phyloP scores from a whole-genome alignment of 2,888 invertebrate genomes.

The Spicauda simplicius region DNA sequence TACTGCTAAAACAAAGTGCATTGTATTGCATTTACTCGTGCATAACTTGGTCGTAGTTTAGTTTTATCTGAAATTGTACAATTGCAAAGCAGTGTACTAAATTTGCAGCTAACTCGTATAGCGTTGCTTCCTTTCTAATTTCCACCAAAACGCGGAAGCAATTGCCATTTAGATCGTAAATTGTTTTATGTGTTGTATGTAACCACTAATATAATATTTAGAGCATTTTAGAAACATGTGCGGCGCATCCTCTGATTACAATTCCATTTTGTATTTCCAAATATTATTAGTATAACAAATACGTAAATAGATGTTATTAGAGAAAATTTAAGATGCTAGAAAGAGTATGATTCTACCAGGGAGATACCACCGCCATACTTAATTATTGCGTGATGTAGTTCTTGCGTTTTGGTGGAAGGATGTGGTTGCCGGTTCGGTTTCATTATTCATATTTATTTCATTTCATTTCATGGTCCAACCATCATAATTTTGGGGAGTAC shows the following conservation, averaged over 20 bases:
- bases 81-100: slow-evolving; percentile 22
- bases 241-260: background rate
- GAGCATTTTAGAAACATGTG: background rate
- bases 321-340: no score
- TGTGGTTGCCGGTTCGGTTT: no score
- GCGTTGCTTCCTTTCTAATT: slow-evolving; percentile 33
- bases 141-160: slow-evolving; percentile 23
- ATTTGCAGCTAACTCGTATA: slow-evolving; percentile 21
- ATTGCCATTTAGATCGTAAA: slow-evolving; percentile 28
- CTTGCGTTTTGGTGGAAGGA: no score
- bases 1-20: background rate
- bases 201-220: slow-evolving; percentile 6
- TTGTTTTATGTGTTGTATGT: slow-evolving; percentile 24
- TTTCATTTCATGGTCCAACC: background rate
- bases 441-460: no score
- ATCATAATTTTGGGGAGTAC: no score
- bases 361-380: no score
- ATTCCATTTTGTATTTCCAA: no score
- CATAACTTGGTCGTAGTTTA: slow-evolving; percentile 30
- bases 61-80: slow-evolving; percentile 34
- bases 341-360: no score
- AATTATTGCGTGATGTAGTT: no score
- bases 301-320: no score
- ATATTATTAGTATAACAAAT: no score
- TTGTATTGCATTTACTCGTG: slow-evolving; percentile 16